Conservation (phyloP, 2,888 invertebrate species). For the Drosophila merina region DNA sequence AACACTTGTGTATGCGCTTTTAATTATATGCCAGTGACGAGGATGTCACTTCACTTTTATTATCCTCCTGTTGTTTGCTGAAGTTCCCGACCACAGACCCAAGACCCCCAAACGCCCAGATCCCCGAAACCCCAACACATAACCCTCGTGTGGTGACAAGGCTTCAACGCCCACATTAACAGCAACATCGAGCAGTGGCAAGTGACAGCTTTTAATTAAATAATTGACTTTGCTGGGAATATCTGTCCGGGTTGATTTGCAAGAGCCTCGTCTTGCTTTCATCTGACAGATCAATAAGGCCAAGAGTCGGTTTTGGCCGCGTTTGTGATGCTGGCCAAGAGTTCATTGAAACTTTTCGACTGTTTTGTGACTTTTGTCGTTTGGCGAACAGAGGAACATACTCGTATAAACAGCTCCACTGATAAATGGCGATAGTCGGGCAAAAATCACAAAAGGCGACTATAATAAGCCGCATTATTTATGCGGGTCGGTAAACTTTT, state of each 20-base stretch:
- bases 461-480: constrained; percentile 40
- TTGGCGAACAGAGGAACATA: constrained; percentile 12
- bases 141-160: constrained; percentile 21
- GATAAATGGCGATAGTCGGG: constrained; percentile 10
- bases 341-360: constrained; percentile 60
- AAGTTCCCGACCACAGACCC: background rate
- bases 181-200: constrained; percentile 49
- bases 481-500: constrained; percentile 53
- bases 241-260: constrained; percentile 17
- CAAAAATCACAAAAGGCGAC: constrained; percentile 14
- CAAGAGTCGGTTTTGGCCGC: constrained; percentile 15
- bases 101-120: background rate
- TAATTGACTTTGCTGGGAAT: constrained; percentile 63
- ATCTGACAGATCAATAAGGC: constrained; percentile 43
- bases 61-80: constrained; percentile 36
- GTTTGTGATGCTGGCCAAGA: constrained; percentile 50
- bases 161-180: constrained; percentile 42
- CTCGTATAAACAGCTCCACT: constrained; percentile 16
- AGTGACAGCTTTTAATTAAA: constrained; percentile 74
- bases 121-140: constrained; percentile 1
- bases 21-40: constrained; percentile 63
- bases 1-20: constrained; percentile 59
- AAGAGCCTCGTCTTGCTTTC: constrained; percentile 40
- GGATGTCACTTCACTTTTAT: constrained; percentile 32
- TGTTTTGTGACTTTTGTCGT: constrained; percentile 17